These are phyloP conservation scores for Palythoa grandis DNA, from an alignment of 92 coral and sea anemone species.

Conservation along the genomic window DNA sequence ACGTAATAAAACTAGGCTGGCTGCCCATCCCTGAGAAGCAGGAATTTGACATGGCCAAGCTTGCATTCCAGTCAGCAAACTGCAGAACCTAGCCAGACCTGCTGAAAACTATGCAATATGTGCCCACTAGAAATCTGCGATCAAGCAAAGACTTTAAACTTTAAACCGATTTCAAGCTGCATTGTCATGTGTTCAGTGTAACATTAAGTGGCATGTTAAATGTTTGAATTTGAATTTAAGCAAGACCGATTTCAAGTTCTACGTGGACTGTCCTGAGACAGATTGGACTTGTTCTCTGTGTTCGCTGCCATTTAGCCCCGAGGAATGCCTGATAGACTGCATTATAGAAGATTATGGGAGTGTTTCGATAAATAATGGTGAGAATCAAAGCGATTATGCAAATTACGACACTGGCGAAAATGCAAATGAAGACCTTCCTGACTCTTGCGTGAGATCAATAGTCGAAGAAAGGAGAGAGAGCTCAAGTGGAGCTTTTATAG, in stretches of 20 bases:
- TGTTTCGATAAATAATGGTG: slow-evolving; percentile 22
- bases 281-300: slow-evolving; percentile 50
- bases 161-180: too few species aligned
- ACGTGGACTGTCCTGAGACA: slow-evolving; percentile 27
- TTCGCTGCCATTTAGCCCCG: slow-evolving; percentile 50
- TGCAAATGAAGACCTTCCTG: slow-evolving; percentile 33
- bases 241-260: slow-evolving; percentile 41
- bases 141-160: too few species aligned
- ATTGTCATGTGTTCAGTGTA: slow-evolving; percentile 56
- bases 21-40: too few species aligned
- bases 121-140: too few species aligned
- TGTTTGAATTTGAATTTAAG: slow-evolving; percentile 35
- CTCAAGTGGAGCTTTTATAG: slow-evolving; percentile 54
- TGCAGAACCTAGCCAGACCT: too few species aligned
- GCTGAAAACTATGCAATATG: too few species aligned
- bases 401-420: slow-evolving; percentile 22
- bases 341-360: background rate
- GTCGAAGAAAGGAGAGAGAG: slow-evolving; percentile 46
- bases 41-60: too few species aligned
- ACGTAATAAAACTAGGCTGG: too few species aligned
- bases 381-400: slow-evolving; percentile 40
- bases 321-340: slow-evolving; percentile 35
- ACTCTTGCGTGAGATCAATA: slow-evolving; percentile 42
- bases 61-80: too few species aligned
- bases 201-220: slow-evolving; percentile 53